Percentiles rank a stretch among this genome's conserved stretches.
phyloP scores from a whole-genome alignment of 2,888 invertebrate species.

The Villa cingulata region DNA sequence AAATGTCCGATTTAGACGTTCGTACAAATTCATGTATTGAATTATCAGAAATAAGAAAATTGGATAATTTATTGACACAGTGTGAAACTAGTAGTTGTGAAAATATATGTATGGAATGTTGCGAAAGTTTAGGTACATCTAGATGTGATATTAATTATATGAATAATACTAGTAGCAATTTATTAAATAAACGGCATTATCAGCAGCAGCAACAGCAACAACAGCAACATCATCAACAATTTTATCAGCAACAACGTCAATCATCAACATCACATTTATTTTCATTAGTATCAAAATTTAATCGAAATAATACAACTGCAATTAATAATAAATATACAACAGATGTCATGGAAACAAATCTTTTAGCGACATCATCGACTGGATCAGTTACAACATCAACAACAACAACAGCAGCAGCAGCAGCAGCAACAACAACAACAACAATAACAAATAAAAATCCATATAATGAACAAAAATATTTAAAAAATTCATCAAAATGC shows the following conservation, averaged over 20 bases:
- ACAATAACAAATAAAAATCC: background rate
- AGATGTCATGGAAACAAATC: conserved; percentile 18
- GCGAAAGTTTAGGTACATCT: conserved; percentile 20
- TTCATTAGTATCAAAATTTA: conserved; percentile 14
- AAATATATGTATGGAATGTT: conserved; percentile 22
- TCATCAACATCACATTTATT: conserved; percentile 14
- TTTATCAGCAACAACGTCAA: conserved; percentile 11
- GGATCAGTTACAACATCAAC: background rate
- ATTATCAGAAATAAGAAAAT: conserved; percentile 22
- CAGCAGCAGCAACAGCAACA: conserved; percentile 3
- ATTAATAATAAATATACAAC: conserved; percentile 12
- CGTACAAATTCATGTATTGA: conserved; percentile 24
- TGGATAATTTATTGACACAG: conserved; percentile 22
- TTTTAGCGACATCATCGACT: conserved; percentile 2
- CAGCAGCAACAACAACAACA: background rate
- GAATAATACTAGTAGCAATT: background rate
- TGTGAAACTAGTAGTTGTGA: conserved; percentile 24
- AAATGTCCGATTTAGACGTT: conserved; percentile 22
- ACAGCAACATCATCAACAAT: conserved; percentile 8
- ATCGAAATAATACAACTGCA: conserved; percentile 8
- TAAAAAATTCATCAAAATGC: conserved; percentile 14
- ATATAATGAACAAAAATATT: background rate
- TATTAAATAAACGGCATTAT: background rate
- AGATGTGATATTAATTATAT: conserved; percentile 15
- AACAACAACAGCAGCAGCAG: background rate